Evolutionary conservation across 30 jellyfish, hydroid and myxozoan genomes (phyloP), one percentile per base, ranked within the genome.

Genomic region (Aurelia coerulea): DNA sequence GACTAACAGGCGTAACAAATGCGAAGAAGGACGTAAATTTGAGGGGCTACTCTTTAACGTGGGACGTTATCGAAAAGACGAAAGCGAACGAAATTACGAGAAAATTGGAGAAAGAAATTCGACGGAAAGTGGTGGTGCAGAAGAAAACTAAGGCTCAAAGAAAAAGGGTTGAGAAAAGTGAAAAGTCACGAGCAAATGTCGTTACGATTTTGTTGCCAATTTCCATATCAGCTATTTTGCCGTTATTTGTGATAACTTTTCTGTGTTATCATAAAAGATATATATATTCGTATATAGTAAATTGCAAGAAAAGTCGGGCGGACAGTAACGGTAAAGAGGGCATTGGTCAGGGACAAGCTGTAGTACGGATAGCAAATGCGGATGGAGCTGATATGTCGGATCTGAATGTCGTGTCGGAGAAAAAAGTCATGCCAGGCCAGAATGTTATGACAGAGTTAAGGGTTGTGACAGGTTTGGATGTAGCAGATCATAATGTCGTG

Each of bases 121-220:
- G 66, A 31, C 17, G 74, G 51, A 60, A 32, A 10, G 3, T 4
- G 52, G 31, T 12, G 2, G 12, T 46, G 56, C 2, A 46, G 8
- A 46, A 46, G 78, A 23, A n/a, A 39, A 6, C 78, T 0, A 65
- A 65, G 17, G 52, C 35, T 13, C 69, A 9, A 23, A 65, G 29
- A 31, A 42, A 16, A 8, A 29, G 62, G 78, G 65, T 46, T 46
- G 14, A 46, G 12, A 9, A 51, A 41, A 58, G 15, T 3, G 16
- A 65, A 15, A 77, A 77, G 39, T 59, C 87, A 5, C 31, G 65
- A 4, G 37, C 52, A n/a, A 76, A 77, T 29, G 16, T 77, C 19
- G 33, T 77, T 37, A 77, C 87, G 68, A 64, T 77, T 8, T 41
- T 77, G 31, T 62, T 77, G 78, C 87, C 87, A 16, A 68, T 77